phyloP scores from a whole-genome alignment of 1,140 invertebrate species.

The Carposina sasakii region DNA sequence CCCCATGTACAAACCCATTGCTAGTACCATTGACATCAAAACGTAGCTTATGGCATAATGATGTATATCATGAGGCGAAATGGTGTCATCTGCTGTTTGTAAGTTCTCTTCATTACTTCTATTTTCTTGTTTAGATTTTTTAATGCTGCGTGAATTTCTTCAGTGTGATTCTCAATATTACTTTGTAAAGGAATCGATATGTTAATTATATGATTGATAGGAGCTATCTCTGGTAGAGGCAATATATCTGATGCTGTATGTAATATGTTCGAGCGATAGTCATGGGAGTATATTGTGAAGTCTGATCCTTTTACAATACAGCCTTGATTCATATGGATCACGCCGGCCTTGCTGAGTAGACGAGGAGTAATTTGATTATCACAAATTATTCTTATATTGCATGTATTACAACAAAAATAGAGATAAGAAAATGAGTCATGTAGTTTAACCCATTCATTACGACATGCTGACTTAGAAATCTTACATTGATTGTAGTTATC shows the following conservation, averaged over 20 bases:
- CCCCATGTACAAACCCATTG: too few species aligned
- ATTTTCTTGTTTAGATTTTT: too few species aligned
- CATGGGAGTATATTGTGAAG: neutral
- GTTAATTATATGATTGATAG: constrained; percentile 15
- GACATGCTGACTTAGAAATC: neutral
- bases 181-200: constrained; percentile 12
- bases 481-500: neutral
- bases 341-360: neutral
- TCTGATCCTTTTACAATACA: neutral
- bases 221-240: constrained; percentile 13
- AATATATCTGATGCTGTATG: neutral
- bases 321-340: neutral
- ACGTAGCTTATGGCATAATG: too few species aligned
- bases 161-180: too few species aligned
- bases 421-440: neutral
- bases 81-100: too few species aligned
- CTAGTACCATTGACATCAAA: too few species aligned
- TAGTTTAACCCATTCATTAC: neutral
- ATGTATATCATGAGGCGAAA: too few species aligned
- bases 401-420: neutral
- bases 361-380: neutral
- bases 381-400: neutral
- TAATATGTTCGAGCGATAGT: neutral
- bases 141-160: too few species aligned
- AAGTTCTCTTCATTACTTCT: too few species aligned